Evolutionary conservation across 2,113 vertebrate species (phyloP), one percentile per base, ranked within the genome.

Genomic region (Barnardius zonarius): DNA sequence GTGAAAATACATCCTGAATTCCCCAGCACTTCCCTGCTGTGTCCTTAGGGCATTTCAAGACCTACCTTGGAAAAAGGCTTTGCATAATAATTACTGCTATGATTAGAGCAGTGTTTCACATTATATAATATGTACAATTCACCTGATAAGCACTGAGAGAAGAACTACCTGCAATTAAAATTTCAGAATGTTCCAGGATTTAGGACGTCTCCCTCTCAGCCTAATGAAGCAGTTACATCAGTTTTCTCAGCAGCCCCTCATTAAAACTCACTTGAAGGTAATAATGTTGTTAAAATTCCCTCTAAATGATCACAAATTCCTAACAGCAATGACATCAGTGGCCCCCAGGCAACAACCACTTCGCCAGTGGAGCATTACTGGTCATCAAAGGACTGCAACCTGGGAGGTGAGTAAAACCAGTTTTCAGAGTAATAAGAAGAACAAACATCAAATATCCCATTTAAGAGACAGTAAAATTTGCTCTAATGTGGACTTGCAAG

Each of bases 41-140:
- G 63, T 92, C 95, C 93, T 91, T 76, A 91, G 86, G 92, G 93
- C 57, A 87, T 93, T 93, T 89, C 41, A 94, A 95, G 81, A 91
- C 88, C 81, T 94, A 62, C 73, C 76, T 91, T 81, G 77, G 88
- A 91, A 96, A 86, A 94, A 78, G 64, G 44, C 85, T 94, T 90
- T 97, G 95, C 90, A 92, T 94, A 96, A 92, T 93, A 88, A 96
- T 86, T 81, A 87, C 80, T 91, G 73, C 57, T 93, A 87, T 93
- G 91, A 92, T 95, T 93, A 94, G 55, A 57, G 2, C 3, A 2
- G 54, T 44, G 31, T 91, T 96, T 80, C 63, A 76, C 41, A 79
- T 96, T 94, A 92, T 92, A 43, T 94, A 95, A 94, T 89, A 68
- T 3, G 54, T 92, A 76, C 54, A 52, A 62, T 59, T 87, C 88